phyloP scores from a whole-genome alignment of 2,888 invertebrate genomes.

The Meganola albula region DNA sequence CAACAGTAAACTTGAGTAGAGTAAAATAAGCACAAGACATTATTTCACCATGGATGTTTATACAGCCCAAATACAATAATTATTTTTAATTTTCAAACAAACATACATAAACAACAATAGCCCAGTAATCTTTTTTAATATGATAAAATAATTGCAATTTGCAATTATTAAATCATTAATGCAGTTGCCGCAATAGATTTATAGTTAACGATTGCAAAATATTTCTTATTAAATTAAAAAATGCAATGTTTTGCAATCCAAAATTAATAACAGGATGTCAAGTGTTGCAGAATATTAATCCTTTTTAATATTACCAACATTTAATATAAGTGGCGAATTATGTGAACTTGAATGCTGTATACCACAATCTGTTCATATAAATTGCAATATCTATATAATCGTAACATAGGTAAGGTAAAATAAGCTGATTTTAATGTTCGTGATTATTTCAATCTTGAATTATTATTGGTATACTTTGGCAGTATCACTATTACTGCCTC shows the following conservation, averaged over 20 bases:
- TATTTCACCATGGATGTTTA: conserved; percentile 60
- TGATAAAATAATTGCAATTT: conserved; percentile 42
- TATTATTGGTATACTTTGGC: conserved; percentile 52
- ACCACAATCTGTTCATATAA: conserved; percentile 38
- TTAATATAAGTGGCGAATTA: conserved; percentile 61
- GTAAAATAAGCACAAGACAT: conserved; percentile 59
- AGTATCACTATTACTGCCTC: conserved; percentile 26
- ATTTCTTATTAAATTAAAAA: conserved; percentile 21
- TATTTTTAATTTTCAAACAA: conserved; percentile 46
- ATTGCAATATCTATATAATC: conserved; percentile 63
- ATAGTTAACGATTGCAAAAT: conserved; percentile 51
- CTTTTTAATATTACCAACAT: conserved; percentile 73
- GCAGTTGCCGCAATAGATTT: conserved; percentile 71
- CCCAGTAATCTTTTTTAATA: conserved; percentile 63
- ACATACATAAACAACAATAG: conserved; percentile 60
- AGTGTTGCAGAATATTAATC: conserved; percentile 76
- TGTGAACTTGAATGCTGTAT: conserved; percentile 33
- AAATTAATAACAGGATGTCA: conserved; percentile 60
- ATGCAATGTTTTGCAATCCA: conserved; percentile 38
- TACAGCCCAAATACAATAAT: conserved; percentile 59
- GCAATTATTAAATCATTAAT: conserved; percentile 35
- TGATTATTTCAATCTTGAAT: conserved; percentile 74
- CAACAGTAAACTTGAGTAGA: conserved; percentile 40
- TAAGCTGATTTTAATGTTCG: conserved; percentile 76
- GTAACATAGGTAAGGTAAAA: conserved; percentile 71